Evolutionary conservation across 2,797 vertebrate genomes (phyloP).

Genomic region (Lepus townsendii): DNA sequence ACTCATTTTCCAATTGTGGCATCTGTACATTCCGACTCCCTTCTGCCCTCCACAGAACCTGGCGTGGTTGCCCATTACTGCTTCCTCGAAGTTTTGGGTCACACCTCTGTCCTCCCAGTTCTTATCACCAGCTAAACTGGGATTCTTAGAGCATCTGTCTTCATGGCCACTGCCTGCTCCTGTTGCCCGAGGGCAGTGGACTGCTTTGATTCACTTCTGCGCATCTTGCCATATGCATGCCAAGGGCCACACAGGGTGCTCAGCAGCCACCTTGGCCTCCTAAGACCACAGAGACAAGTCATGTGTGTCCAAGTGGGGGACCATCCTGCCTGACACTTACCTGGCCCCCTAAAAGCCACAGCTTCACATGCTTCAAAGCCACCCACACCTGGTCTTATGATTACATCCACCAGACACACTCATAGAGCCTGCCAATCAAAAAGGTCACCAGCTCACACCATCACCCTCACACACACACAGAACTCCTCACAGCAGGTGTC

Average conservation of each 20-base stretch:
- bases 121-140: conserved; percentile 27
- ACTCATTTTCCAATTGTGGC: conserved; percentile 34
- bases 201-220: conserved; percentile 21
- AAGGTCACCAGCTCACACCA: conserved; percentile 4
- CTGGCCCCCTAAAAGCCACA: conserved; percentile 46
- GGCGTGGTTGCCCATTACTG: background rate
- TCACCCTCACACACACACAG: background rate
- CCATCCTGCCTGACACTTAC: conserved; percentile 25
- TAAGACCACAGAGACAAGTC: conserved; percentile 25
- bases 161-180: background rate
- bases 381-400: conserved; percentile 42
- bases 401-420: conserved; percentile 37
- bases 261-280: conserved; percentile 4
- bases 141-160: conserved; percentile 27
- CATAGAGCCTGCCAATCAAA: background rate
- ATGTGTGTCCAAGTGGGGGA: conserved; percentile 22
- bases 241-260: conserved; percentile 30
- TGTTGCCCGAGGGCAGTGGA: conserved; percentile 32
- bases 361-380: conserved; percentile 53
- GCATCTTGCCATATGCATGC: background rate
- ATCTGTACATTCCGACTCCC: conserved; percentile 47
- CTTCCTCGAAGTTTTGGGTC: background rate
- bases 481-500: conserved; percentile 23
- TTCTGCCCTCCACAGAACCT: background rate
- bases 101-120: background rate